Base-by-base conservation (phyloP, 1,140 invertebrate species). In the Cydia pomonella region DNA sequence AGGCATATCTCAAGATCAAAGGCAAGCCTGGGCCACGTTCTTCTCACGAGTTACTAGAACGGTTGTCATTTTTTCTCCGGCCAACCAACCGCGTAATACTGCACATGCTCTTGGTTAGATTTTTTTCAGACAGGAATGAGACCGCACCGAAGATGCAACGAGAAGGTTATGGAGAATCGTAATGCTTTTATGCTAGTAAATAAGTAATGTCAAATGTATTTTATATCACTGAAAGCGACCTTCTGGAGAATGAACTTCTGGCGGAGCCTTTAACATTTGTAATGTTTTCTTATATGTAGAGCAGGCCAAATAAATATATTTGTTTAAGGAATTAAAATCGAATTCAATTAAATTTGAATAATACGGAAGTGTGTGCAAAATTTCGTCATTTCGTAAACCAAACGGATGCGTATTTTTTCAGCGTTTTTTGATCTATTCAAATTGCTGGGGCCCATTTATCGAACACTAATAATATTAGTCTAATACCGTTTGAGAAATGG, bases 21-120 rank as follows among this genome's bases (percentile, higher is more conserved):
- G 18, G 47, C 47, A 50, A 50, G 21, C 53, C 53, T 59, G 21
- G 2, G 50, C 50, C 16, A 47, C 13, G 50, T 53, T 53, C 50
- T 59, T 59, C 53, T 59, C 53, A 59, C 53, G 53, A 59, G 53
- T 59, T 12, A 23, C 53, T 23, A 21, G 53, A 64, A 82, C 80
- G 79, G 50, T 76, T 79, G 62, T 71, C 74, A 83, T 84, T 85
- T 86, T 87, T 84, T 50, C 80, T 21, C 75, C 80, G 75, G 73
- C 75, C 76, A 83, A 83, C 81, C 80, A 85, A 79, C 82, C 83
- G 80, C 82, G 82, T 83, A 83, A 83, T 80, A 80, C 74, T 59
- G 33, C 76, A 81, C 76, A 84, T 81, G 80, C 75, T 73, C 69
- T 21, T 50, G 76, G 75, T 80, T 73, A 80, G 76, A 80, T 79